These are phyloP conservation scores for Peromyscus eremicus DNA, from an alignment of 2,797 vertebrate genomes.

Conservation along the genomic window DNA sequence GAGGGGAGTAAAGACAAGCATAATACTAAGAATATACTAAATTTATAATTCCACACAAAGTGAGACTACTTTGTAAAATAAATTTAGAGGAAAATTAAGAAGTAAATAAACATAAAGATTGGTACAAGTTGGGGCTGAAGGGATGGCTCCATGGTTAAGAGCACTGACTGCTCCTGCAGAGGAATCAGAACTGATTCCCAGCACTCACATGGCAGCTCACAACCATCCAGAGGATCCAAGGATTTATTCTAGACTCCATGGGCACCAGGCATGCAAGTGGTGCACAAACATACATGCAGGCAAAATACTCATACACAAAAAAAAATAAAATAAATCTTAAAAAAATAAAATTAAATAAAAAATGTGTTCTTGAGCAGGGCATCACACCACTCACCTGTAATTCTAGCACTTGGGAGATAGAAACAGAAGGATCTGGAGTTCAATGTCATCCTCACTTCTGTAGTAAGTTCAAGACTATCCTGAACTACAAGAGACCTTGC, in stretches of 20 bases:
- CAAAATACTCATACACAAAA: background rate
- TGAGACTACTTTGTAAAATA: conserved; percentile 21
- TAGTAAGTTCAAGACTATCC: background rate
- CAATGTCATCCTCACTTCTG: background rate
- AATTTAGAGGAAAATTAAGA: background rate
- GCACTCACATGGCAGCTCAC: background rate
- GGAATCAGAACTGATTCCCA: background rate
- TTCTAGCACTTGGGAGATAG: background rate
- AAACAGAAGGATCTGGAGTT: background rate
- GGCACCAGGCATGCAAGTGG: background rate
- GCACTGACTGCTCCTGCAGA: background rate
- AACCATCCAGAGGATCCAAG: background rate
- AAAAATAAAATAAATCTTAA: conserved; percentile 34
- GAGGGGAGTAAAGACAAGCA: background rate
- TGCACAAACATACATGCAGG: background rate
- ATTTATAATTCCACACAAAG: background rate
- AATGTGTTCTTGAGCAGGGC: background rate
- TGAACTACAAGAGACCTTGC: background rate
- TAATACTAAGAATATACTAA: background rate
- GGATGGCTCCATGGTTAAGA: background rate
- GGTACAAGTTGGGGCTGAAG: background rate
- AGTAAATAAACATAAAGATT: background rate
- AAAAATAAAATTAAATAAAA: background rate
- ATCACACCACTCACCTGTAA: background rate
- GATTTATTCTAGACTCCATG: background rate